Percentiles rank a stretch among this genome's conserved stretches.
Evolutionary conservation across 53 echinoderm and acorn worm genomes (phyloP).

Genomic region (Echinarachnius parma): DNA sequence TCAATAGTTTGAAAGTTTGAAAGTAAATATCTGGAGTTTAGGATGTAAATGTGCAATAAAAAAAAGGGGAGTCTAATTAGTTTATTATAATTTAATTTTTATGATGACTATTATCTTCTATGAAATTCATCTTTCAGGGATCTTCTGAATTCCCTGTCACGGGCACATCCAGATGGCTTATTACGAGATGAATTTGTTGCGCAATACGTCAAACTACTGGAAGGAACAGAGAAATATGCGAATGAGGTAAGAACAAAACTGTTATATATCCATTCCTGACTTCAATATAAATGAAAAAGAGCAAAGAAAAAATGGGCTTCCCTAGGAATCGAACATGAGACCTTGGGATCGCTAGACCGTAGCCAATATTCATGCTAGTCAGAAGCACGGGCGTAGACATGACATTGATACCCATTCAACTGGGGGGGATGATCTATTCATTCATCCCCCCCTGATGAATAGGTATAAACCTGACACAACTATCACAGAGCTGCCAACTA

Average conservation of each 20-base stretch:
- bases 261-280: not conserved
- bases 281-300: too few relatives aligned
- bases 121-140: not conserved
- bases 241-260: conserved; percentile 27
- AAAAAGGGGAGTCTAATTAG: not conserved
- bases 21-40: too few relatives aligned
- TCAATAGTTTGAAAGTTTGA: too few relatives aligned
- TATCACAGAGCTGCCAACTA: too few relatives aligned
- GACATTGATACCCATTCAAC: too few relatives aligned
- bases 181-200: conserved; percentile 8
- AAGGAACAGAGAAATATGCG: conserved; percentile 41
- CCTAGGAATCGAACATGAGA: not conserved
- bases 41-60: not conserved
- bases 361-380: too few relatives aligned
- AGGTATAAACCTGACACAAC: too few relatives aligned
- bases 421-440: too few relatives aligned
- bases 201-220: conserved; percentile 2
- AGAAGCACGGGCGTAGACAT: too few relatives aligned
- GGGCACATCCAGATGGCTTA: not conserved
- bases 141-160: not conserved
- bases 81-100: not conserved
- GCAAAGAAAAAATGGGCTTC: not conserved
- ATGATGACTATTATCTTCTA: not conserved
- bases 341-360: too few relatives aligned
- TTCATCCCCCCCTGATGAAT: too few relatives aligned